Evolutionary conservation across 2,797 vertebrate genomes (phyloP).

Genomic region (Naso thynnoides): DNA sequence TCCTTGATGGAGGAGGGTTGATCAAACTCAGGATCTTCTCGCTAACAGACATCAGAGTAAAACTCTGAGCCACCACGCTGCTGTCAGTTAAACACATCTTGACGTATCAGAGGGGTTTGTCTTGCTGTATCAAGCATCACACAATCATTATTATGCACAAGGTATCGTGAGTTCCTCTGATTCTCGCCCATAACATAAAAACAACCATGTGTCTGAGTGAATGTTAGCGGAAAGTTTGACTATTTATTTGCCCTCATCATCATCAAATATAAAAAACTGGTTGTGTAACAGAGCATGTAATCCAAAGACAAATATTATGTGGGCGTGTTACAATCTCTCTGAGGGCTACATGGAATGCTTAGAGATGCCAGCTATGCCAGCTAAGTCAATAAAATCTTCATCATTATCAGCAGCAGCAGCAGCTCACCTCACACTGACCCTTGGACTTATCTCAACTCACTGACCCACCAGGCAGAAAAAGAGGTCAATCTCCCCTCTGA

Average conservation of each 20-base stretch:
- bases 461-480: constrained; percentile 41
- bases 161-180: no score
- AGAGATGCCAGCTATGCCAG: constrained; percentile 29
- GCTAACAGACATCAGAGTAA: no score
- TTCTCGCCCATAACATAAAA: background rate
- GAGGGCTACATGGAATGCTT: constrained; percentile 17
- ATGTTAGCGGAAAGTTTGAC: background rate
- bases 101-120: no score
- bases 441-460: constrained; percentile 42
- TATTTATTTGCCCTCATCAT: background rate
- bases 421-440: constrained; percentile 27
- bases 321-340: constrained; percentile 15
- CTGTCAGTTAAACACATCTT: no score
- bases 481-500: constrained; percentile 3
- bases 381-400: constrained; percentile 45
- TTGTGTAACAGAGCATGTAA: background rate
- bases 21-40: no score
- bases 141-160: no score
- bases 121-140: no score
- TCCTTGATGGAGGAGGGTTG: no score
- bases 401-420: background rate
- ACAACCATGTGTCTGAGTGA: constrained; percentile 4
- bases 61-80: no score
- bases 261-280: background rate
- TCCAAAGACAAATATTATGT: constrained; percentile 18